Evolutionary conservation across 2,797 vertebrate species (phyloP), one percentile per base, ranked within the genome.

Genomic region (Falco peregrinus): DNA sequence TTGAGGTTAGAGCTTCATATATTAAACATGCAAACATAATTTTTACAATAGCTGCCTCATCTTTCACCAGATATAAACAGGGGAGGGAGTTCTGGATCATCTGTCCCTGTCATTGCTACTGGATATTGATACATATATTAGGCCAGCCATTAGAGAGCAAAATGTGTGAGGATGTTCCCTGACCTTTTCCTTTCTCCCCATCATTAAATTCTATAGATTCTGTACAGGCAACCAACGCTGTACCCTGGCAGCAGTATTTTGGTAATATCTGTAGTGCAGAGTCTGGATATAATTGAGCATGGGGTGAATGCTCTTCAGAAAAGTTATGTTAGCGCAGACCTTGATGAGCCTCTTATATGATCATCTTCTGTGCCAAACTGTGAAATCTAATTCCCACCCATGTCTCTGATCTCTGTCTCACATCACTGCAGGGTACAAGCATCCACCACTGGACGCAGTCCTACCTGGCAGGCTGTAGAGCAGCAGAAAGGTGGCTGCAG

Each of bases 1-100:
- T 28, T 69, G 80, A 87, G 59, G 74, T 95, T 87, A 95, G 25
- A 92, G 59, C 67, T 22, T 28, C 0, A 1, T 73, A 15, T 63
- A 94, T 93, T 96, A 91, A 95, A 91, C 80, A 91, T 90, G 91
- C 65, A 93, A 91, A 79, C 93, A 94, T 54, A 83, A 64, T 96
- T 95, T 95, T 65, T 77, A 89, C 82, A 94, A 87, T 68, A 92
- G 74, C 84, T 96, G 71, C 74, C 77, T 95, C 93, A 95, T 97
- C 91, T 95, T 95, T 92, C 95, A 83, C 87, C 8, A 15, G 85
- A 13, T 95, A 81, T 96, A 95, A 96, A 96, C 96, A 95, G 96
- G 89, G 80, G 75, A 95, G 78, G 56, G 53, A 90, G 71, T 95
- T 94, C 84, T 73, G 70, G 92, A 94, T 97, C 84, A 90, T 96